Base-by-base conservation (phyloP, 1,140 invertebrate species). In the Leucophenga varia region DNA sequence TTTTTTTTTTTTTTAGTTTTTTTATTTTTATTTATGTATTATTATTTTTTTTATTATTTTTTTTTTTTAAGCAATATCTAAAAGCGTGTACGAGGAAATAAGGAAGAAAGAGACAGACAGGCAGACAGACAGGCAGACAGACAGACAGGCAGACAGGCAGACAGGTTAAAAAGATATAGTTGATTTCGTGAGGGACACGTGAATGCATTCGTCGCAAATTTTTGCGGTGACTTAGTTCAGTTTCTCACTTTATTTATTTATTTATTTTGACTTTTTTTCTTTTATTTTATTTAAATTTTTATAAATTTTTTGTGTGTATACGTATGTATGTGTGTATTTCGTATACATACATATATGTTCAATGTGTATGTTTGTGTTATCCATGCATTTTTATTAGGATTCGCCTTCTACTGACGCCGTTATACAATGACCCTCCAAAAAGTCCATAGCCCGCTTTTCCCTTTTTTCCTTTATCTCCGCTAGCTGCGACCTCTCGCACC, bases 351-450 rank as follows among this genome's bases (percentile, higher is more conserved):
- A 47, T 49, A 17, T 38, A 21, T 53, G 52, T 43, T 30, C 30
- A 51, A n/a, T n/a, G n/a, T n/a, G n/a, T 54, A 55, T 48, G 48
- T 55, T 55, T 45, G 53, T 55, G 51, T 53, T 53, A 43, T 53
- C 37, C 54, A 53, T 55, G 54, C 54, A 55, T 55, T 55, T 55
- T 55, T 55, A 55, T 55, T 55, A 55, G 54, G 50, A 49, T 55
- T 49, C 37, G 20, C 49, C 41, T 44, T 7, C 12, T 28, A 47
- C 39, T 14, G 31, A 35, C 40, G 39, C 40, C 28, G 21, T 12
- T 22, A 7, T 22, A 14, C 42, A 13, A 12, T n/a, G 20, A 36
- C 21, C 36, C 20, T 14, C 25, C 28, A 47, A 20, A n/a, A 30
- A 41, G 46, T n/a, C n/a, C n/a, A n/a, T n/a, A n/a, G n/a, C n/a